Evolutionary conservation across 2,888 invertebrate species (phyloP), one percentile per base, ranked within the genome.

Genomic region (Ophonus ardosiacus): DNA sequence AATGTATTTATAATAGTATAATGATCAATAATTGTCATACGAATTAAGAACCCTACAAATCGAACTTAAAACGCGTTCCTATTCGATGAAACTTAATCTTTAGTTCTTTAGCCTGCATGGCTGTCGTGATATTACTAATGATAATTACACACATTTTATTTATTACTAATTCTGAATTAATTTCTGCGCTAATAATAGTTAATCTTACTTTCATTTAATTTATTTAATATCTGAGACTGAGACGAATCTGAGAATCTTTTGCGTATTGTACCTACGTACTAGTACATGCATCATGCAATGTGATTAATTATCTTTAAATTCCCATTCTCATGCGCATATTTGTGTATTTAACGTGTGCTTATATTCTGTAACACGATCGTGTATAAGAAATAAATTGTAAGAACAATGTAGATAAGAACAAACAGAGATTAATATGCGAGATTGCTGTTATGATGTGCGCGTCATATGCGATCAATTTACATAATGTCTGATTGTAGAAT

Each of bases 311-410:
- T 78, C 24, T 21, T 78, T 56, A 57, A 78, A 78, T 57, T 78
- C 57, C 78, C 78, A 78, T 78, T 78, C 78, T 78, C 78, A 78
- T 78, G 57, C 78, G 57, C 78, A 78, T 78, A 78, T 57, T 56
- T 78, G 57, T 78, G 57, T 76, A 40, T 78, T 78, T 57, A 78
- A 78, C 56, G 78, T 57, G 57, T 57, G 78, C n/a, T 78, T 78
- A 78, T 78, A 78, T 57, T 78, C 78, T 78, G 78, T 78, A 78
- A 78, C 78, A 78, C 78, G 78, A 78, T 78, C 78, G 57, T 78
- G 78, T 78, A 74, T 74, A 78, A 78, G 78, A 78, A 78, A 78
- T 78, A 78, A 78, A 78, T 78, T 78, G 78, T 78, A 56, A 78
- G 78, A 78, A 78, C 78, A 78, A 78, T 78, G 78, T 78, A 78